These are phyloP conservation scores for Ochlodes sylvanus DNA, from an alignment of 2,888 invertebrate species.

Conservation along the genomic window DNA sequence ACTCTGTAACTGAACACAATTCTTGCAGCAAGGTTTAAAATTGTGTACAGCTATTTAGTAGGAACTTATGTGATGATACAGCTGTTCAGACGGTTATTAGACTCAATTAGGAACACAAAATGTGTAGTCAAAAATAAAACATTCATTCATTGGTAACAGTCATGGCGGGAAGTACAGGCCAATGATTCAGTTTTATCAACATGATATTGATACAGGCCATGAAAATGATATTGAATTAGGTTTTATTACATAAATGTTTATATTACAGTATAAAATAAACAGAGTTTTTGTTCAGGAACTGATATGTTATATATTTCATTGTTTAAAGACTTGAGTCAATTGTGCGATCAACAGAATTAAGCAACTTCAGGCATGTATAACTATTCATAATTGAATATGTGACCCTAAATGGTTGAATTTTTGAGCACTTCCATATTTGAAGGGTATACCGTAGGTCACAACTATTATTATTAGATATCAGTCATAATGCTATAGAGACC, in stretches of 20 bases:
- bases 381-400: too few species aligned
- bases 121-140: conserved; percentile 63
- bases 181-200: conserved; percentile 55
- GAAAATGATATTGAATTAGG: neutral
- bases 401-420: too few species aligned
- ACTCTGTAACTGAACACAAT: conserved; percentile 32
- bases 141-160: conserved; percentile 51
- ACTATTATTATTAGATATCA: too few species aligned
- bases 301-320: neutral
- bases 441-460: too few species aligned
- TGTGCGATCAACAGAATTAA: too few species aligned
- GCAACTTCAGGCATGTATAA: too few species aligned
- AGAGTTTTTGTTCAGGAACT: neutral
- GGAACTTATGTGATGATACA: conserved; percentile 48
- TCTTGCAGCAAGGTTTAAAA: conserved; percentile 51
- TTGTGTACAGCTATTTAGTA: conserved; percentile 41
- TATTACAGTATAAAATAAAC: neutral
- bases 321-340: too few species aligned
- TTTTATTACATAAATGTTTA: conserved; percentile 1
- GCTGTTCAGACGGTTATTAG: conserved; percentile 60
- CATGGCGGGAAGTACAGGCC: conserved; percentile 51
- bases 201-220: conserved; percentile 50
- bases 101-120: conserved; percentile 67
- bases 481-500: too few species aligned
- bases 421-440: too few species aligned